Percentiles rank a stretch among this genome's conserved stretches.
These are phyloP conservation scores for Platypus cylindrus DNA, from an alignment of 2,888 invertebrate genomes.

Conservation along the genomic window DNA sequence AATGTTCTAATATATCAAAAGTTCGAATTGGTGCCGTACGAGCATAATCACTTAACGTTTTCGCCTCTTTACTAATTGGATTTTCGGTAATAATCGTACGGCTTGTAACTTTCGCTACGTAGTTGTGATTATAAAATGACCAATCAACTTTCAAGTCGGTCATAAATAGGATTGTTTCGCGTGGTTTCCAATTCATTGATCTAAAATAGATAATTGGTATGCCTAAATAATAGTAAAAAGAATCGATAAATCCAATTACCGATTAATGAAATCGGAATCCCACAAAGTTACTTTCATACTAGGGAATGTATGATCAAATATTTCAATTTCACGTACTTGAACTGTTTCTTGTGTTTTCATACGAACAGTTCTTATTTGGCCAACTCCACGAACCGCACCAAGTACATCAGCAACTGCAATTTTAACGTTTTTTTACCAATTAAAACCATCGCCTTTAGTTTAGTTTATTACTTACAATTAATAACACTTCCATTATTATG, in stretches of 20 bases:
- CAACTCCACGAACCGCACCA: constrained; percentile 51
- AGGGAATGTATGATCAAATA: constrained; percentile 48
- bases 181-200: constrained; percentile 53
- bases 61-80: constrained; percentile 52
- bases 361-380: constrained; percentile 47
- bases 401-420: constrained; percentile 53
- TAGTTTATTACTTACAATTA: constrained; percentile 5
- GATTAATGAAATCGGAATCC: constrained; percentile 56
- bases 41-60: constrained; percentile 42
- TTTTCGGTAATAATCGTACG: constrained; percentile 60
- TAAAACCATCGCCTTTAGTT: no score
- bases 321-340: constrained; percentile 51
- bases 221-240: background rate
- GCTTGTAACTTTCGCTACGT: constrained; percentile 38
- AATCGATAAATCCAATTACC: constrained; percentile 28
- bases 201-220: constrained; percentile 27
- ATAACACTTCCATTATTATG: constrained; percentile 31
- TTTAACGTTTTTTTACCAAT: no score
- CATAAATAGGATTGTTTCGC: constrained; percentile 57
- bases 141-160: constrained; percentile 53
- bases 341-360: constrained; percentile 41
- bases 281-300: constrained; percentile 52
- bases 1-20: constrained; percentile 27
- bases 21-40: constrained; percentile 31
- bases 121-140: constrained; percentile 40